Base-by-base conservation (phyloP, 2,113 vertebrate species). In the Chascanopsetta lugubris region DNA sequence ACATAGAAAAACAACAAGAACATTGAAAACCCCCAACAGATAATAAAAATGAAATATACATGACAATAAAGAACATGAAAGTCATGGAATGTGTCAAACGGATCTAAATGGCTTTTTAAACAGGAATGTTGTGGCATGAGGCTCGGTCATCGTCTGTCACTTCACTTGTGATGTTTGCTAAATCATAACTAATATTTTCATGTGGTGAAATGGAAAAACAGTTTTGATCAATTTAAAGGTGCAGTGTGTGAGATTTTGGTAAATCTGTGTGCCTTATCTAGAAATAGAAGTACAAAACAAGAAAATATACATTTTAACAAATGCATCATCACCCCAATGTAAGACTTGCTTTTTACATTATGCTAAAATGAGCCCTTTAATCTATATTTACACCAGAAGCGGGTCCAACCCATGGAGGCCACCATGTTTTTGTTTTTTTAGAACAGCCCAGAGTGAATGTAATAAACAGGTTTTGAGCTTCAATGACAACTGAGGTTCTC, bases 1-100 rank as follows among this genome's bases (percentile, higher is more conserved):
- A 84, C 77, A 88, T 54, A n/a, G 18, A 24, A 34, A 65, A 66
- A 50, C 12, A 47, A 4, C 47, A 27, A 22, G 66, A 76, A 68
- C 20, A n/a, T 36, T 69, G 0, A 6, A 46, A 57, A 47, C 61
- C 38, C 59, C 21, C 5, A 18, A 4, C 13, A 60, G 9, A n/a
- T 50, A 62, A 62, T 49, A 24, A 21, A 0, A 84, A 72, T 34
- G 43, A 55, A 68, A 45, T 36, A 10, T 47, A 38, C n/a, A n/a
- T 36, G 34, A 63, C 45, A 68, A 8, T 38, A 27, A 48, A 59
- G 27, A 6, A 64, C 27, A 64, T 34, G 3, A 32, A 46, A 54
- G 17, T 74, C 47, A 61, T 80, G 77, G 79, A 85, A 87, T 86
- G 80, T 85, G 69, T 85, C 43, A 69, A 74, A 78, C n/a, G 32